phyloP scores from a whole-genome alignment of 2,888 invertebrate species.

The Autographa gamma region DNA sequence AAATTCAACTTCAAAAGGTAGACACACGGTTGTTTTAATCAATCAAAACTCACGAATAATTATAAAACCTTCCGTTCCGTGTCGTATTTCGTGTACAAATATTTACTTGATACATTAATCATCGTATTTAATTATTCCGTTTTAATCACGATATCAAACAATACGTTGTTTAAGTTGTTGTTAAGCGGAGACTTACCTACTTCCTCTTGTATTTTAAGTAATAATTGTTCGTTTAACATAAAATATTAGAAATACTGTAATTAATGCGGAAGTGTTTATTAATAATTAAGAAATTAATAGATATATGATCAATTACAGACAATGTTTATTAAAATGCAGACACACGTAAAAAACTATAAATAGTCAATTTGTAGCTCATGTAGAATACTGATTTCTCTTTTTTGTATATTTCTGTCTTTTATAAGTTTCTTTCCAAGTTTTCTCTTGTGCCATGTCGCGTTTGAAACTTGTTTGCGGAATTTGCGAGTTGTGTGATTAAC shows the following conservation, averaged over 20 bases:
- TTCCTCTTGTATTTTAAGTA: neutral
- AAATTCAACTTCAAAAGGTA: neutral
- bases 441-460: neutral
- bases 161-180: neutral
- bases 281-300: too few relatives aligned
- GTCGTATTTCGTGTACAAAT: conserved; percentile 3
- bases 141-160: neutral
- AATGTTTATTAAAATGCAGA: too few relatives aligned
- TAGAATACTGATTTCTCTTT: too few relatives aligned
- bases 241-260: neutral
- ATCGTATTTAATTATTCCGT: conserved; percentile 5
- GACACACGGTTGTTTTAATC: neutral
- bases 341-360: too few relatives aligned
- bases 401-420: too few relatives aligned
- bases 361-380: too few relatives aligned
- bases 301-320: too few relatives aligned
- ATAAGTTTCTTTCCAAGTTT: neutral
- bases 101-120: neutral
- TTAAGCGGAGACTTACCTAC: neutral
- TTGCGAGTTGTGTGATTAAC: conserved; percentile 23
- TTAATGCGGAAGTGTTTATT: neutral
- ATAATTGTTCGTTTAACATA: neutral
- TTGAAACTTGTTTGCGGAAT: conserved; percentile 9
- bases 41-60: conserved; percentile 2
- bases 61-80: neutral